Evolutionary conservation across 2,113 vertebrate genomes (phyloP).

Genomic region (Paramisgurnus dabryanus): DNA sequence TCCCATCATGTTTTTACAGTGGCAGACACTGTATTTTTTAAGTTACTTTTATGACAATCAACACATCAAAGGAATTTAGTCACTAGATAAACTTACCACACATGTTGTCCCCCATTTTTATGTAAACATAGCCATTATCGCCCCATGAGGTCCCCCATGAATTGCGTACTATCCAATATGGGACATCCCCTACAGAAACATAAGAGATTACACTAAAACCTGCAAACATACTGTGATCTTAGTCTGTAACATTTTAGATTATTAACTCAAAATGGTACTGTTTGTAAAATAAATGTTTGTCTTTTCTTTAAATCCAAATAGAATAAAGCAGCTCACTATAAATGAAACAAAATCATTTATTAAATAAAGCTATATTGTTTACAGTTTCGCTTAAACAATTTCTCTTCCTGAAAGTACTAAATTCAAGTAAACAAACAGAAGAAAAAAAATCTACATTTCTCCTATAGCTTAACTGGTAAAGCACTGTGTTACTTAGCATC

Average conservation of each 20-base stretch:
- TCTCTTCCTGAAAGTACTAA: background rate
- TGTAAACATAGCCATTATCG: slow-evolving; percentile 82
- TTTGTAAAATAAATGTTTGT: background rate
- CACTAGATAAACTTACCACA: slow-evolving; percentile 78
- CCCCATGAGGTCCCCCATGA: slow-evolving; percentile 89
- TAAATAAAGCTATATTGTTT: background rate
- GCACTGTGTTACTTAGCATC: too few relatives aligned
- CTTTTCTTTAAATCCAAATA: background rate
- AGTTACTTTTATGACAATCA: background rate
- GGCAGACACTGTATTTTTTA: background rate
- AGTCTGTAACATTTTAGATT: background rate
- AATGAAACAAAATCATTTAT: background rate
- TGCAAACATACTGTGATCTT: background rate
- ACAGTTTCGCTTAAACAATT: background rate
- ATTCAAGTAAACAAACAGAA: slow-evolving; percentile 17
- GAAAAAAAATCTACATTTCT: background rate
- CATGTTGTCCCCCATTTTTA: slow-evolving; percentile 85
- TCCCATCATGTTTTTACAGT: background rate
- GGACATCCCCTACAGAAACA: slow-evolving; percentile 74
- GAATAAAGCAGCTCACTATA: background rate
- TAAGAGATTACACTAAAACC: background rate
- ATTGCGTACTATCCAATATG: slow-evolving; percentile 92
- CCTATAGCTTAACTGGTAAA: too few relatives aligned
- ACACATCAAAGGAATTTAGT: background rate
- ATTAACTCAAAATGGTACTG: background rate